phyloP scores from a whole-genome alignment of 2,113 vertebrate species.

The Coptodon rendalli region DNA sequence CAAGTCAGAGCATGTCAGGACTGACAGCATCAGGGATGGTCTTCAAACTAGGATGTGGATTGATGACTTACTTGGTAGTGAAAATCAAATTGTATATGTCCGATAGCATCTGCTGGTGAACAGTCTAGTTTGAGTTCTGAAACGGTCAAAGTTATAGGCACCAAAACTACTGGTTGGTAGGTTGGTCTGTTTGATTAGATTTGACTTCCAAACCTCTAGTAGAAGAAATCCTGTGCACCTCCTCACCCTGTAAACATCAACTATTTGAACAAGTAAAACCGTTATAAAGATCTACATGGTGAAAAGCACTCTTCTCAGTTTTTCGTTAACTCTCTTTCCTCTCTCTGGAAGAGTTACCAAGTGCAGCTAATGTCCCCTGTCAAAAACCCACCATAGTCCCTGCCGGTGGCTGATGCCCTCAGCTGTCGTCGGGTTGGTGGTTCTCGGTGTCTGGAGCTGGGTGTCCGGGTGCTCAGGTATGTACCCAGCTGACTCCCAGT shows the following conservation, averaged over 20 bases:
- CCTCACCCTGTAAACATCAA: background rate
- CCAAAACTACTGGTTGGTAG: background rate
- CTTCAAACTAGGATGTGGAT: background rate
- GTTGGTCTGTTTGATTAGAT: background rate
- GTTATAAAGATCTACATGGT: background rate
- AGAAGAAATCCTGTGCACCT: background rate
- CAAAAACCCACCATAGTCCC: background rate
- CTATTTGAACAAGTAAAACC: background rate
- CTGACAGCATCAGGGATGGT: slow-evolving; percentile 17
- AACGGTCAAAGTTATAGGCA: background rate
- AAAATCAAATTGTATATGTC: background rate
- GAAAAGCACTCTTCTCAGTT: background rate
- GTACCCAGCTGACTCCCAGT: background rate
- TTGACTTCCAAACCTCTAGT: background rate
- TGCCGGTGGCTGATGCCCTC: no score
- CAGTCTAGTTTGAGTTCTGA: background rate
- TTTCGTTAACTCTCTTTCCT: background rate
- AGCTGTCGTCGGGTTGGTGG: background rate
- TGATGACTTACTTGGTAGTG: background rate
- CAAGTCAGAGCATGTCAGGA: background rate
- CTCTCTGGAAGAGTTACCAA: background rate
- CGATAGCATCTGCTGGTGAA: background rate
- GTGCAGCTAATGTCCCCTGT: background rate
- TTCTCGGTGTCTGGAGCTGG: background rate
- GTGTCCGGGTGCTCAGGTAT: background rate